Conservation (phyloP, 23 tunicate genomes). For the Oikopleura albicans region DNA sequence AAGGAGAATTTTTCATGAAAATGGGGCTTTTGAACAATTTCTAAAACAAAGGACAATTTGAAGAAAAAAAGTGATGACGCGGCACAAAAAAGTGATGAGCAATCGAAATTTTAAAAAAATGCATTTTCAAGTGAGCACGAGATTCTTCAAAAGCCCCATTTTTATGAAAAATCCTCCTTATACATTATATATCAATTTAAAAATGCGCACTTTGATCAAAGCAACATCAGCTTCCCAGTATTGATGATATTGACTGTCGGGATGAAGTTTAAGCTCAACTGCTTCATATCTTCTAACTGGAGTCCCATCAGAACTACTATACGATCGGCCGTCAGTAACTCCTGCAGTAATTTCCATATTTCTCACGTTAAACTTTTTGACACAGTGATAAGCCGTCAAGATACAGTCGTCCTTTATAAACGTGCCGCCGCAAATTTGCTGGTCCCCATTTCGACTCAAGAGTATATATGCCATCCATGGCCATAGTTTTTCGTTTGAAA, state of each 20-base stretch:
- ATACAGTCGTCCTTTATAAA: background rate
- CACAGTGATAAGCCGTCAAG: conserved; percentile 4
- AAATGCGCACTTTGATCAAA: background rate
- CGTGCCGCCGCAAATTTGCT: background rate
- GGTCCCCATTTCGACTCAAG: background rate
- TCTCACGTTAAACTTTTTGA: background rate
- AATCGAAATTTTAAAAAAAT: too few relatives aligned
- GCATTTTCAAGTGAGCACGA: too few relatives aligned
- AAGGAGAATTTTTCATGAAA: too few relatives aligned
- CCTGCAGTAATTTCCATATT: background rate
- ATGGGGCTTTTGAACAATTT: too few relatives aligned
- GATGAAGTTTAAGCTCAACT: background rate
- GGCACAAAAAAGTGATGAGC: too few relatives aligned
- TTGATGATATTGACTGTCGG: background rate
- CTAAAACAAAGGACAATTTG: too few relatives aligned
- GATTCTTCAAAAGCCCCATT: too few relatives aligned
- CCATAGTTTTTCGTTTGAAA: background rate
- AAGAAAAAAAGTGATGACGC: too few relatives aligned
- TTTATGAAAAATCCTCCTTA: too few relatives aligned
- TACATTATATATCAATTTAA: too few relatives aligned
- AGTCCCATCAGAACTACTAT: background rate
- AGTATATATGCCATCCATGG: background rate
- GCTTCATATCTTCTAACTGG: background rate
- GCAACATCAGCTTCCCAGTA: background rate
- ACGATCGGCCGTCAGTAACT: background rate